Percentiles rank a stretch among this genome's conserved stretches.
Conservation (phyloP, 2,113 vertebrate genomes). For the Myanophis thanlyinensis region DNA sequence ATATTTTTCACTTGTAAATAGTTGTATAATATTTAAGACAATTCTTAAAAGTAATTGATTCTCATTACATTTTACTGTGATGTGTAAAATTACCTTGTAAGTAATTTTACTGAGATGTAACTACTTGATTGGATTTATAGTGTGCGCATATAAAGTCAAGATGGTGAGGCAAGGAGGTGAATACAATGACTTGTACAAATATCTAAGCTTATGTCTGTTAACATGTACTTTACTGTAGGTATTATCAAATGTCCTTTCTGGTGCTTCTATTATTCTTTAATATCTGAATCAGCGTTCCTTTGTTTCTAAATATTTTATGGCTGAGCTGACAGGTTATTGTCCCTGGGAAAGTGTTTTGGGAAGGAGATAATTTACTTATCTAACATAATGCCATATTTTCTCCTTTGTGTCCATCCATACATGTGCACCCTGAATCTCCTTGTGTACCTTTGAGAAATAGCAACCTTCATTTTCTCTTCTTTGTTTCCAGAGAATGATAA, state of each 20-base stretch:
- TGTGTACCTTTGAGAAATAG: neutral
- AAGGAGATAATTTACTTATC: neutral
- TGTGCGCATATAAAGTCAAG: neutral
- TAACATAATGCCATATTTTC: neutral
- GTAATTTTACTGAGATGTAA: neutral
- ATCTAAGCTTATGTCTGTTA: neutral
- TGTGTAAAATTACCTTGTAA: neutral
- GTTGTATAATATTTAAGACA: neutral
- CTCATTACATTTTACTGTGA: neutral
- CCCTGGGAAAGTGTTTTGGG: neutral
- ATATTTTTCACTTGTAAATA: neutral
- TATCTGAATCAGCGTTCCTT: neutral
- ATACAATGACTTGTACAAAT: neutral
- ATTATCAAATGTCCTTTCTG: neutral
- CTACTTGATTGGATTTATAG: neutral
- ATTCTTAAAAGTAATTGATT: neutral
- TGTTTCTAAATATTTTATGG: neutral
- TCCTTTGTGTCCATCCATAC: neutral
- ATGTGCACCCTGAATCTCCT: neutral
- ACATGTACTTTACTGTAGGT: neutral
- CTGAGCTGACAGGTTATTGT: neutral
- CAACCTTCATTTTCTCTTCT: neutral
- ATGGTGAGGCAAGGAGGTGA: neutral
- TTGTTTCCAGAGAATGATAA: neutral
- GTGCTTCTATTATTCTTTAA: neutral